Evolutionary conservation across 2,888 invertebrate genomes (phyloP), one percentile per base, ranked within the genome.

Genomic region (Callinectes sapidus): DNA sequence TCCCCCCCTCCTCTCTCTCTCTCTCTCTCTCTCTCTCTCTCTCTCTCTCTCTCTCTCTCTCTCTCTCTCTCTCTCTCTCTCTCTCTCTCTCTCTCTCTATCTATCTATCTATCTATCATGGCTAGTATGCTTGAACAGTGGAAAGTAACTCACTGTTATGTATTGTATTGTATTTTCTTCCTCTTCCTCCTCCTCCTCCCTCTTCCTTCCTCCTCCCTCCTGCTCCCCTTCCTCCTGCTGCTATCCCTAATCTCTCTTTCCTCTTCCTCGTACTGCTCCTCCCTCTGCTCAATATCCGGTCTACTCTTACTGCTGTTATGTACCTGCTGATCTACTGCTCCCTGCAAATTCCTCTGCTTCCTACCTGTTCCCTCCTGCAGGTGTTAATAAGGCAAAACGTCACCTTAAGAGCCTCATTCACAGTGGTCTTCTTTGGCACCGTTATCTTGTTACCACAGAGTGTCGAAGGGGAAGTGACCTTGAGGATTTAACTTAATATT

Each of bases 71-170:
- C 81, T 35, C 81, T 54, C 89, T 23, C 89, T 8, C 28, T 35
- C 28, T 28, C n/a, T 61, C 14, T 23, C n/a, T 35, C 28, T 8
- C 88, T 35, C 32, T 16, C 35, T 18, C 23, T 8, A 8, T 32
- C 66, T 66, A 42, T 14, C 71, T 18, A 42, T 42, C n/a, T 35
- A 13, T n/a, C 86, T 18, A 55, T 61, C 18, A 13, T 54, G 8
- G 18, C 86, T 39, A 39, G 28, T 77, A 86, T 42, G 42, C n/a
- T 86, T 86, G 86, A 48, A 86, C 86, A 86, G 86, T 48, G 23
- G 16, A 35, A 18, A 86, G 35, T 86, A 48, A 86, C 86, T 86
- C 86, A 48, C 32, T 35, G 23, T 86, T 16, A 39, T 8, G 23
- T 42, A 48, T 48, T 42, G 35, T 81, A 81, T 81, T 81, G n/a